These are phyloP conservation scores for Triplophysa tibetana DNA, from an alignment of 2,113 vertebrate genomes.

Conservation along the genomic window DNA sequence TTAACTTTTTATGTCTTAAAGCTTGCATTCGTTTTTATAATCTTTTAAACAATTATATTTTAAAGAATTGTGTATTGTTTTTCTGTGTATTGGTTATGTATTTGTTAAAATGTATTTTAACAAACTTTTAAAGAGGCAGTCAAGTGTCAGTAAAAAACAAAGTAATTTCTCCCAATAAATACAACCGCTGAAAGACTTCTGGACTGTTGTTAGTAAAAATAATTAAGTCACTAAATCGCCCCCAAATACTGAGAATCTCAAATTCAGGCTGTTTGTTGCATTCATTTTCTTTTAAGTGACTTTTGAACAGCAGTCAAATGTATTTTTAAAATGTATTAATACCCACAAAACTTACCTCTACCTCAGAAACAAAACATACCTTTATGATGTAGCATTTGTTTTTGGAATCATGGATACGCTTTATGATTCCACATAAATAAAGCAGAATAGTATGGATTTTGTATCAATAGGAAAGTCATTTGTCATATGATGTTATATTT, in stretches of 20 bases:
- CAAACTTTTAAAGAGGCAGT: slow-evolving; percentile 45
- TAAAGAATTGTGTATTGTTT: slow-evolving; percentile 17
- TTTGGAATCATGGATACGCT: not conserved
- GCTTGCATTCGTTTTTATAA: slow-evolving; percentile 4
- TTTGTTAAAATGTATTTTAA: not conserved
- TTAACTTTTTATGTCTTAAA: not conserved
- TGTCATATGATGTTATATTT: not conserved
- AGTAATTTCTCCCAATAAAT: slow-evolving; percentile 43
- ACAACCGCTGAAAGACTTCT: not conserved
- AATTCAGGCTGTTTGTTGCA: not conserved
- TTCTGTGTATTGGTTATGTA: slow-evolving; percentile 16
- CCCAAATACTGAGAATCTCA: not conserved
- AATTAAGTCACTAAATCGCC: slow-evolving; percentile 13
- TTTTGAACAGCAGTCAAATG: too few species aligned
- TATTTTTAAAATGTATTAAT: too few species aligned
- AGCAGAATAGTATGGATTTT: too few species aligned
- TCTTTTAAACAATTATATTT: not conserved
- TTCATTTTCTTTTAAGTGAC: not conserved
- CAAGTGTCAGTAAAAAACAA: slow-evolving; percentile 59
- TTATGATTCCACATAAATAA: too few species aligned
- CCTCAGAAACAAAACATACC: not conserved
- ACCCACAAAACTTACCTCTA: too few species aligned
- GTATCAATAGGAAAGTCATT: not conserved
- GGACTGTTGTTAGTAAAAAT: not conserved
- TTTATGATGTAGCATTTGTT: not conserved